Base-by-base conservation (phyloP, 2,113 vertebrate genomes). In the Rallus limicola region DNA sequence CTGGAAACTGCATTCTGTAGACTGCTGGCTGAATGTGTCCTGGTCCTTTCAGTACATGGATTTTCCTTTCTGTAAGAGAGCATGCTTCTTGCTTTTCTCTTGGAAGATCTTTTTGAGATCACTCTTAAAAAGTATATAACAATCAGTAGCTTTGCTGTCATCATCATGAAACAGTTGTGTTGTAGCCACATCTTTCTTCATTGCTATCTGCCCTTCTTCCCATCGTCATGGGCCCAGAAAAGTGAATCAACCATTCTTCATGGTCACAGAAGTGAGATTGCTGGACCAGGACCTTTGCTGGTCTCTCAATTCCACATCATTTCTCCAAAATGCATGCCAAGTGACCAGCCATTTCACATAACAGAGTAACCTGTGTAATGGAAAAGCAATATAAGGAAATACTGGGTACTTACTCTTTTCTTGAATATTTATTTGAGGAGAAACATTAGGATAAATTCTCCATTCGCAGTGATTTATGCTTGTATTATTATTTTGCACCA, bases 1-100 rank as follows among this genome's bases (percentile, higher is more conserved):
- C 18, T 52, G 33, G 63, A 83, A 68, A 38, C 6, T 26, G 24
- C 10, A 11, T 60, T 38, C 14, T 46, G 2, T 28, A 59, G 17
- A 10, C 34, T 56, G 5, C n/a, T 25, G 20, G 5, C 1, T 38
- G 71, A 76, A 71, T 0, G 0, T 9, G 2, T 59, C 20, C 17
- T 59, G 17, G 4, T 74, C 50, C 24, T 84, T 85, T 71, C 55
- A 24, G 23, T 59, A 18, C 17, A 17, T 72, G 26, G 19, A 24
- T 86, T 80, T 82, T 40, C 55, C 34, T 46, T 4, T 24, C 23
- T 53, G 18, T 42, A 59, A 70, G 44, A 76, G 10, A 75, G 12
- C 19, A 52, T 15, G 16, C 38, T 33, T 14, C 21, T 87, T 62
- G 52, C 20, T 69, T 63, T 44, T 59, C n/a, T 52, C 59, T 44